A percentile compares a stretch with the other conserved stretches of the same genome.
Evolutionary conservation across 30 jellyfish, hydroid and myxozoan species (phyloP).

Genomic region (Nemopilema nomurai): DNA sequence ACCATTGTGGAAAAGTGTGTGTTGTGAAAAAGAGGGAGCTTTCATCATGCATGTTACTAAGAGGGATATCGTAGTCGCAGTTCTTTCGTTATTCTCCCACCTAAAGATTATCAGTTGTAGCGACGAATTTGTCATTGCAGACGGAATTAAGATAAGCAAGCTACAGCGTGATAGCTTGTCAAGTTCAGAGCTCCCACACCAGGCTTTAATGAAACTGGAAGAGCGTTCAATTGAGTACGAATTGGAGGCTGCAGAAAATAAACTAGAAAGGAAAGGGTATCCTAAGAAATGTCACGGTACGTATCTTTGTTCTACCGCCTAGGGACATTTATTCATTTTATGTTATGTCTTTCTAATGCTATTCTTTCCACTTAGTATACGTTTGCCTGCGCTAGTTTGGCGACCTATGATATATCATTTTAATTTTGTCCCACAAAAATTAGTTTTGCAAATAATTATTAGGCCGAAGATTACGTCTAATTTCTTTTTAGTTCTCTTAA

Average conservation of each 20-base stretch:
- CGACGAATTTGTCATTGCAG: slow-evolving; percentile 33
- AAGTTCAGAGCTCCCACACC: background rate
- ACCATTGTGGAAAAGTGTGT: background rate
- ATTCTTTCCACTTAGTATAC: too few relatives aligned
- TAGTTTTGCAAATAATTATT: too few relatives aligned
- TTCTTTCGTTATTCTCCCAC: background rate
- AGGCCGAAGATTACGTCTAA: too few relatives aligned
- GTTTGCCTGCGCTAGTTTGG: too few relatives aligned
- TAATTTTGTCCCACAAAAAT: too few relatives aligned
- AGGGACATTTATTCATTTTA: too few relatives aligned
- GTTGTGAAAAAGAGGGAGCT: background rate
- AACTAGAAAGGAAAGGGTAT: background rate
- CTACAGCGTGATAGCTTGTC: slow-evolving; percentile 20
- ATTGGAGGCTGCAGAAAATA: slow-evolving; percentile 56
- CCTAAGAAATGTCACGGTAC: slow-evolving; percentile 47
- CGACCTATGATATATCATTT: too few relatives aligned
- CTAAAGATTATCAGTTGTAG: background rate
- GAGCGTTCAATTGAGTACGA: slow-evolving; percentile 59
- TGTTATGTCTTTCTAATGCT: too few relatives aligned
- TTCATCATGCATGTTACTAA: background rate
- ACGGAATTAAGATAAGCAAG: slow-evolving; percentile 40
- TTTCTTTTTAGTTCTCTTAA: too few relatives aligned
- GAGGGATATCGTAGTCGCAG: background rate
- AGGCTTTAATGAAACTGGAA: slow-evolving; percentile 3
- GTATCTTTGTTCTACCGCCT: background rate